Evolutionary conservation across 1,140 invertebrate genomes (phyloP).

Genomic region (Lepidostoma basale): DNA sequence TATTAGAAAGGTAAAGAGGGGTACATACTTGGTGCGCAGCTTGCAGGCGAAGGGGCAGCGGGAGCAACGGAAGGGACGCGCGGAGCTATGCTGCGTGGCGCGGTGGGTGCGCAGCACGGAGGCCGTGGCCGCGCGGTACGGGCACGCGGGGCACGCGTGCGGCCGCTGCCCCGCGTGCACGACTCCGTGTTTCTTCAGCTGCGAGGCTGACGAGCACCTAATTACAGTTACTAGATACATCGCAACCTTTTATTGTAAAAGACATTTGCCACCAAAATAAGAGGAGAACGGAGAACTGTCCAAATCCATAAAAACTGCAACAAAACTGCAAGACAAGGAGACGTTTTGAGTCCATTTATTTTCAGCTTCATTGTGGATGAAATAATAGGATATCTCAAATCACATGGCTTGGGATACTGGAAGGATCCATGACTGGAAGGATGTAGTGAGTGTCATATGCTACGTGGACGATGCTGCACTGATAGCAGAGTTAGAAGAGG

Average conservation of each 20-base stretch:
- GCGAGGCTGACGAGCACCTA: constrained; percentile 15
- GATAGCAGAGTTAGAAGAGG: too few species aligned
- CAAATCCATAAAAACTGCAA: background rate
- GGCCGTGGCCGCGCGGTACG: constrained; percentile 23
- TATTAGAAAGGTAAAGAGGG: background rate
- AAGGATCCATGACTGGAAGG: too few species aligned
- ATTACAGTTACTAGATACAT: background rate
- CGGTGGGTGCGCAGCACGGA: constrained; percentile 18
- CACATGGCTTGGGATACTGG: too few species aligned
- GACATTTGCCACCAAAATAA: background rate
- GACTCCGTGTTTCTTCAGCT: constrained; percentile 18
- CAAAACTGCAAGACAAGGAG: too few species aligned
- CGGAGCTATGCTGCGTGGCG: constrained; percentile 12
- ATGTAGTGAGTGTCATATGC: too few species aligned
- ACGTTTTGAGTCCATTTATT: too few species aligned
- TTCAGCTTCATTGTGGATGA: too few species aligned
- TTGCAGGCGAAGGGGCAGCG: constrained; percentile 30
- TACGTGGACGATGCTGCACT: too few species aligned
- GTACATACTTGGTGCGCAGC: background rate
- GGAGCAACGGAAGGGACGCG: constrained; percentile 4
- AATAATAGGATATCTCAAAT: too few species aligned
- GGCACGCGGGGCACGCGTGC: constrained; percentile 9
- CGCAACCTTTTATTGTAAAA: background rate
- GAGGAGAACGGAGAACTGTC: background rate
- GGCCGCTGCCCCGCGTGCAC: constrained; percentile 18